phyloP scores from a whole-genome alignment of 2,113 vertebrate species.

The Larimichthys polyactis region DNA sequence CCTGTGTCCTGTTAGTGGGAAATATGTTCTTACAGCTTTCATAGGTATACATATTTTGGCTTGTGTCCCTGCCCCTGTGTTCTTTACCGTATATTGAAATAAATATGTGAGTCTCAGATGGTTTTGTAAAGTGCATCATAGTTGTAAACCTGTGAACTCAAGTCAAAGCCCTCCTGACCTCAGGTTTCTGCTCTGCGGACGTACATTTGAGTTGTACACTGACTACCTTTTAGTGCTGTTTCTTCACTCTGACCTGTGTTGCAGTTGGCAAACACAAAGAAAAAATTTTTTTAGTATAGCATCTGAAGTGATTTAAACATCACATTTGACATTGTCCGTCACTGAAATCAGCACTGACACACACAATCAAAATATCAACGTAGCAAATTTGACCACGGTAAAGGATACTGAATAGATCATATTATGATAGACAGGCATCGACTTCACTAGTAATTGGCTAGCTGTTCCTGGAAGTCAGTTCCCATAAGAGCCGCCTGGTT shows the following conservation, averaged over 20 bases:
- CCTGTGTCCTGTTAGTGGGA: not conserved
- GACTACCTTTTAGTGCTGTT: not conserved
- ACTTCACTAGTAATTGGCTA: not conserved
- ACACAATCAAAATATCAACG: not conserved
- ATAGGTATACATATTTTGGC: not conserved
- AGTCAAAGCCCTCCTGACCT: not conserved
- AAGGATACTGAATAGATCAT: too few species aligned
- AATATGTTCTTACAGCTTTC: not conserved
- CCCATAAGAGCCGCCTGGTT: not conserved
- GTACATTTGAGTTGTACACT: not conserved
- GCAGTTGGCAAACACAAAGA: not conserved
- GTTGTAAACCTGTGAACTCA: not conserved
- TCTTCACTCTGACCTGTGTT: not conserved
- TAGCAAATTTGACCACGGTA: not conserved
- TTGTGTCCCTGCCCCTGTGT: not conserved
- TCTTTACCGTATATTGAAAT: not conserved
- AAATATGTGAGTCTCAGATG: not conserved
- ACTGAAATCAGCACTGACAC: not conserved
- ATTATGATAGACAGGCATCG: not conserved
- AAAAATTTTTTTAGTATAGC: too few species aligned
- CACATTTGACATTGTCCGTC: not conserved
- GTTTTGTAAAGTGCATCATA: not conserved
- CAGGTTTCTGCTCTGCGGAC: not conserved
- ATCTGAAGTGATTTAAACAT: not conserved
- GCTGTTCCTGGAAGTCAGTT: not conserved